Conservation (phyloP, 2,888 invertebrate genomes). For the Plutella xylostella region DNA sequence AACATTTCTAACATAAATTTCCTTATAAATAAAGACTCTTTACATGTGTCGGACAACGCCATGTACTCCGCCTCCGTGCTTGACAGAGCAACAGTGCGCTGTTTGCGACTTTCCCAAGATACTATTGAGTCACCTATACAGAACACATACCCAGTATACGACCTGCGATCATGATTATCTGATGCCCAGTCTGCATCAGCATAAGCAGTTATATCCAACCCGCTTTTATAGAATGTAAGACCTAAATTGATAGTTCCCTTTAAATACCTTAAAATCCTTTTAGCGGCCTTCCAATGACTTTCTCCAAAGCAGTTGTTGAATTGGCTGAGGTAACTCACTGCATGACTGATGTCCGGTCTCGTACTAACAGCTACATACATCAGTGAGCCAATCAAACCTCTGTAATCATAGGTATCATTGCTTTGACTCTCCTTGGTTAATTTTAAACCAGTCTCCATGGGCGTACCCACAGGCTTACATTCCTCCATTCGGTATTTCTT, state of each 20-base stretch:
- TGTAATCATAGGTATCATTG: too few relatives aligned
- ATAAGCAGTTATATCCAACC: background rate
- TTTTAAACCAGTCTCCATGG: too few relatives aligned
- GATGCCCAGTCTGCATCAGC: background rate
- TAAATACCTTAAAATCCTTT: slow-evolving; percentile 19
- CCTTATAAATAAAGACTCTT: too few relatives aligned
- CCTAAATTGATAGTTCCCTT: slow-evolving; percentile 16
- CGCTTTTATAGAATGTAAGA: background rate
- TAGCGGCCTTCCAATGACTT: slow-evolving; percentile 19
- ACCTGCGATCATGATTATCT: background rate
- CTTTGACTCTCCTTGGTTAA: too few relatives aligned
- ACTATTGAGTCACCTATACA: background rate
- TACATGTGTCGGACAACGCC: background rate
- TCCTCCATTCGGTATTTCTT: too few relatives aligned
- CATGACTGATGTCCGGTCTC: slow-evolving; percentile 20
- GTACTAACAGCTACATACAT: slow-evolving; percentile 17
- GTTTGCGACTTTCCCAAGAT: background rate
- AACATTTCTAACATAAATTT: too few relatives aligned
- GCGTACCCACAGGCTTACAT: too few relatives aligned
- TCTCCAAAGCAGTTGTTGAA: slow-evolving; percentile 16
- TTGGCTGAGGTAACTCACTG: slow-evolving; percentile 17
- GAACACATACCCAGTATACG: background rate
- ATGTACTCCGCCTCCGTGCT: background rate
- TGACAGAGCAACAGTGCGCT: background rate
- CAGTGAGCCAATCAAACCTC: too few relatives aligned